Conservation (phyloP, 2,888 invertebrate genomes). For the Anticlea derivata region DNA sequence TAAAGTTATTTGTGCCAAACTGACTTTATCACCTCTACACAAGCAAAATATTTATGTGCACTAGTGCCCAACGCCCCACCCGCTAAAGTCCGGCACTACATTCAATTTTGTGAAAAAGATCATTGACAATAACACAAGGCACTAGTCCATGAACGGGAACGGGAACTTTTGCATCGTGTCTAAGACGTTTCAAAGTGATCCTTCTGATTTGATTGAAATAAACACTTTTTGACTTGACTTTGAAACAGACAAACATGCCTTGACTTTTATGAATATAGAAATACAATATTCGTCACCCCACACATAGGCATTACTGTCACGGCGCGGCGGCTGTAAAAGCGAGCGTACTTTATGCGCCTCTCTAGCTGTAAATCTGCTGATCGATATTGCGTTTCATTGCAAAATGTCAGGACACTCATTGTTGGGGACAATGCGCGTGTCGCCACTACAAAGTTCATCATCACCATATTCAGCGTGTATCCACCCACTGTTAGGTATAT, state of each 20-base stretch:
- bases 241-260: not conserved
- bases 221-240: no score
- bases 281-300: constrained; percentile 32
- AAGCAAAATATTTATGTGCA: not conserved
- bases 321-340: constrained; percentile 50
- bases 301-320: constrained; percentile 36
- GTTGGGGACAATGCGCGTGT: constrained; percentile 12
- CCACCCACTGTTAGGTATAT: no score
- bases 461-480: no score
- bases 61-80: not conserved
- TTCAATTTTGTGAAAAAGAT: no score
- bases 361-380: constrained; percentile 48
- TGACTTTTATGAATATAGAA: not conserved
- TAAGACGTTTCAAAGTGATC: no score
- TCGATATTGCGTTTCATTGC: constrained; percentile 37
- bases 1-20: constrained; percentile 13
- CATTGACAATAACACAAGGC: no score
- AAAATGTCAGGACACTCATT: constrained; percentile 22
- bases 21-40: constrained; percentile 5
- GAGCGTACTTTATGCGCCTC: constrained; percentile 48
- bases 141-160: no score
- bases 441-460: constrained; percentile 9
- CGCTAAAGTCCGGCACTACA: no score
- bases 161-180: no score
- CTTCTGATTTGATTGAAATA: no score